Evolutionary conservation across 2,888 invertebrate genomes (phyloP), one percentile per base, ranked within the genome.

Genomic region (Gandaritis pyraliata): DNA sequence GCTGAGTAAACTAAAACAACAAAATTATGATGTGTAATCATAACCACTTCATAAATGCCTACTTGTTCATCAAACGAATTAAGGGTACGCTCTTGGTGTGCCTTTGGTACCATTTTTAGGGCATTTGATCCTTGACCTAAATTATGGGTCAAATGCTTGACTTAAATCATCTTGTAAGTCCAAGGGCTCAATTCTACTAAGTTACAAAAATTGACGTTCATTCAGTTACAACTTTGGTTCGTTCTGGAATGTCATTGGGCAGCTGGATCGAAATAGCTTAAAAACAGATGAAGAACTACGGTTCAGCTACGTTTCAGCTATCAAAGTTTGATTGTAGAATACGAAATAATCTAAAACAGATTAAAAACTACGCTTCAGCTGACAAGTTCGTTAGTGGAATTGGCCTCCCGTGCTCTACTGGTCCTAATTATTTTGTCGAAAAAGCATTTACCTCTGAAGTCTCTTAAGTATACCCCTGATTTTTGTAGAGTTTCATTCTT

Each of bases 101-200:
- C 23, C 33, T 33, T 46, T 36, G 43, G 10, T 16, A n/a, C 2
- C 13, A 23, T 47, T 29, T 43, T 43, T 16, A 11, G 7, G 18
- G 36, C n/a, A 38, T 39, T 46, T 29, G 11, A 15, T 15, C 15
- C 58, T 58, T 50, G 46, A 51, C 58, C 46, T 15, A 51, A 38
- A 51, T 52, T 8, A 41, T n/a, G 33, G 49, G 33, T 10, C 30
- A 41, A 33, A 45, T 10, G 13, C 43, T 43, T 43, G 16, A 43
- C 16, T 16, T 43, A n/a, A 41, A 16, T 43, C 8, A 16, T 16
- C 43, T 43, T 16, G 43, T 11, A 43, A 16, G 11, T 15, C 11
- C n/a, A n/a, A n/a, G n/a, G n/a, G n/a, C n/a, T n/a, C n/a, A n/a
- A n/a, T n/a, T n/a, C n/a, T n/a, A n/a, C n/a, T n/a, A n/a, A n/a